These are phyloP conservation scores for Myanophis thanlyinensis DNA, from an alignment of 2,113 vertebrate genomes.

Conservation along the genomic window DNA sequence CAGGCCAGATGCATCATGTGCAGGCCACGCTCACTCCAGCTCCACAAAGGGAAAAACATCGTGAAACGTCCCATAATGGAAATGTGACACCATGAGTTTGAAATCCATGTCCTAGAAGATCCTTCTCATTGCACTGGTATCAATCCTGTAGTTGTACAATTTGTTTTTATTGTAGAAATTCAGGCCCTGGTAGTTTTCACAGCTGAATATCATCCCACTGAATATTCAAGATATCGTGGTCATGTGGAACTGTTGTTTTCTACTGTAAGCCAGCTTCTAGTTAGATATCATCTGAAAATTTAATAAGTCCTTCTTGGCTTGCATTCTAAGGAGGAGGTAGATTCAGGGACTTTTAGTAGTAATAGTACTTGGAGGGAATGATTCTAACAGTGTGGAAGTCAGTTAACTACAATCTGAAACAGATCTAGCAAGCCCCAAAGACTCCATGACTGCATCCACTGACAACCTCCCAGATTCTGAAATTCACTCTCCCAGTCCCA, in stretches of 20 bases:
- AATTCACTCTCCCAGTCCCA: not conserved
- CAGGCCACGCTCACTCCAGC: too few species aligned
- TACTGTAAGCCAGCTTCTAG: not conserved
- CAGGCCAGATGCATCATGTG: too few species aligned
- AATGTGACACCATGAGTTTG: too few species aligned
- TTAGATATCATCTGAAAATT: not conserved
- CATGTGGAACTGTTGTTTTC: not conserved
- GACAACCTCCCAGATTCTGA: not conserved
- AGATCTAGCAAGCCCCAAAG: not conserved
- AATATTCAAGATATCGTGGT: not conserved
- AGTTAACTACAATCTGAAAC: not conserved
- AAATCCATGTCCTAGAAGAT: too few species aligned
- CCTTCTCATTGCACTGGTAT: not conserved
- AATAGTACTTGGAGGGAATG: not conserved
- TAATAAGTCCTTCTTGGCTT: not conserved
- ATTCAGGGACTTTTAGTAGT: not conserved
- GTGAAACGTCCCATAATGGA: too few species aligned
- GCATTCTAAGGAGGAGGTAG: not conserved
- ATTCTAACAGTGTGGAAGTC: not conserved
- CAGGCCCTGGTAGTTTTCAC: not conserved
- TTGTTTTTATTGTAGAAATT: not conserved
- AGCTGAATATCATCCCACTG: not conserved
- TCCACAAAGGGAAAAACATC: too few species aligned
- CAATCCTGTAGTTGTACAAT: not conserved
- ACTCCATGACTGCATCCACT: not conserved